Conservation (phyloP, 2,113 vertebrate species). For the Galeopterus variegatus region DNA sequence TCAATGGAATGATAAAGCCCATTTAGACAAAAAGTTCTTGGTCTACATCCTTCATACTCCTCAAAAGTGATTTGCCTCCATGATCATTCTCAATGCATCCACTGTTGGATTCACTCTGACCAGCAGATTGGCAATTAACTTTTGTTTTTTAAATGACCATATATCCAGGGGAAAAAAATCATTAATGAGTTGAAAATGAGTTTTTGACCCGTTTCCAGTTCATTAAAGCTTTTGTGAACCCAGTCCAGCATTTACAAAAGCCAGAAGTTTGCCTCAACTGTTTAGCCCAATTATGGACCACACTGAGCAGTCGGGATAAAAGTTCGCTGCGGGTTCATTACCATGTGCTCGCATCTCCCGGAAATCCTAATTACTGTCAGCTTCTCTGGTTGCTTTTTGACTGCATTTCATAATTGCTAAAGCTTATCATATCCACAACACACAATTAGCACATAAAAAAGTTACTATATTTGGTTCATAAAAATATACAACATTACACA, state of each 20-base stretch:
- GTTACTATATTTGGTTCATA: slow-evolving; percentile 89
- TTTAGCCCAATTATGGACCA: slow-evolving; percentile 88
- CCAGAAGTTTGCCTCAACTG: slow-evolving; percentile 88
- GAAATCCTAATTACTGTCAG: slow-evolving; percentile 91
- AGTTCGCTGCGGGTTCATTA: slow-evolving; percentile 89
- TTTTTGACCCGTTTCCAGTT: slow-evolving; percentile 90
- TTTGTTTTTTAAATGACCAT: slow-evolving; percentile 79
- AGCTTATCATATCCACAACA: slow-evolving; percentile 90
- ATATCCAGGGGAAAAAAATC: slow-evolving; percentile 84
- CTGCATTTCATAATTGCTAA: slow-evolving; percentile 90
- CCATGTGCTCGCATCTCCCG: slow-evolving; percentile 85
- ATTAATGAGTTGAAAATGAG: slow-evolving; percentile 89
- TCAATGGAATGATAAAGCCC: neutral
- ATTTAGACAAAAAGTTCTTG: neutral
- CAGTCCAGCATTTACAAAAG: slow-evolving; percentile 86
- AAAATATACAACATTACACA: slow-evolving; percentile 89
- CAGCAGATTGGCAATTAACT: slow-evolving; percentile 79
- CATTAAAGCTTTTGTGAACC: slow-evolving; percentile 90
- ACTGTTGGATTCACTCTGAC: slow-evolving; percentile 75
- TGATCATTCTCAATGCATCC: slow-evolving; percentile 69
- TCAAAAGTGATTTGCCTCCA: slow-evolving; percentile 44
- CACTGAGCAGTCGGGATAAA: slow-evolving; percentile 79
- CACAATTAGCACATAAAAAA: slow-evolving; percentile 91
- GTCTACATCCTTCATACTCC: neutral
- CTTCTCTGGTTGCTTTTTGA: slow-evolving; percentile 90